phyloP scores from a whole-genome alignment of 2,888 invertebrate genomes.

The Microctonus brassicae region DNA sequence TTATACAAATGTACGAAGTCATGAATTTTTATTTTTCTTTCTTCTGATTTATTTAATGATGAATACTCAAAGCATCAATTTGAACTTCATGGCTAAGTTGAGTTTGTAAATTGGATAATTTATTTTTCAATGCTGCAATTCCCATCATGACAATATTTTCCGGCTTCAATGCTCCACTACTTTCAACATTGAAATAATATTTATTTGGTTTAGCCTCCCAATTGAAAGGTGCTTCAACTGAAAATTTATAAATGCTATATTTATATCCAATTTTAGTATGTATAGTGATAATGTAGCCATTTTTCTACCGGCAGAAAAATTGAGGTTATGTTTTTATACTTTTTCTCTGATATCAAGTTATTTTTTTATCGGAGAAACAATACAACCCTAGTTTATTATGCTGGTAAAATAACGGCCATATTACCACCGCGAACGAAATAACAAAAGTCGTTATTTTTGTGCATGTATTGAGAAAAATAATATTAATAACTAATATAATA shows the following conservation, averaged over 20 bases:
- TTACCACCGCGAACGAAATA: too few species aligned
- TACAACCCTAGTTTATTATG: too few species aligned
- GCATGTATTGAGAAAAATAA: too few species aligned
- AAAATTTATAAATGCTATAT: constrained; percentile 38
- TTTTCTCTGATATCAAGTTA: too few species aligned
- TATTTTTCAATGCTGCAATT: constrained; percentile 92
- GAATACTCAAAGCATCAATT: constrained; percentile 84
- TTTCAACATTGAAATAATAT: constrained; percentile 97
- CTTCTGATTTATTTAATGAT: constrained; percentile 67
- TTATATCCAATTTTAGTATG: too few species aligned
- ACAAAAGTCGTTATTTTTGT: too few species aligned
- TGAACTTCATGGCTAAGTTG: constrained; percentile 90
- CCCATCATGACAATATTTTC: constrained; percentile 98
- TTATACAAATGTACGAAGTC: background rate
- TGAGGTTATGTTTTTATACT: too few species aligned
- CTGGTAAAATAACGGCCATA: too few species aligned
- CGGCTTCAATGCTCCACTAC: constrained; percentile 93
- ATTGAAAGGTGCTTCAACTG: constrained; percentile 92
- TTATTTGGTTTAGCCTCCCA: constrained; percentile 97
- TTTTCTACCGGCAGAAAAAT: too few species aligned
- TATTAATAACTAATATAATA: constrained; percentile 34
- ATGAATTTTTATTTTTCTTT: background rate
- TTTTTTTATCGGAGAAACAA: too few species aligned
- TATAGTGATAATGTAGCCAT: too few species aligned
- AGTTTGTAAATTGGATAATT: constrained; percentile 94